These are phyloP conservation scores for Triplophysa rosa DNA, from an alignment of 2,113 vertebrate genomes.

Conservation along the genomic window DNA sequence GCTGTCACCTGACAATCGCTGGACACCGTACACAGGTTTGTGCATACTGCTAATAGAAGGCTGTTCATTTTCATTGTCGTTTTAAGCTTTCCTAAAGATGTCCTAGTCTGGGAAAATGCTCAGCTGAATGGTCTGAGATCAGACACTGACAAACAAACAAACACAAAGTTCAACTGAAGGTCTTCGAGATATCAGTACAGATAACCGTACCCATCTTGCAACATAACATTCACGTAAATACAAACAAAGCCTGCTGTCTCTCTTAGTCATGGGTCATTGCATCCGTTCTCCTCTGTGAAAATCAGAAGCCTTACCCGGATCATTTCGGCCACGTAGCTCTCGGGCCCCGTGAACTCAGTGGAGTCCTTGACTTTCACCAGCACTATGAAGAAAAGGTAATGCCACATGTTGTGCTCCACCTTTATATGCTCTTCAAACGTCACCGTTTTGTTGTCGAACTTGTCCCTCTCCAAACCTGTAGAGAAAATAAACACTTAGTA, in stretches of 20 bases:
- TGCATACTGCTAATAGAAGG: neutral
- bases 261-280: neutral
- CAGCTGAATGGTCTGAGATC: no score
- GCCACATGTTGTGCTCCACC: constrained; percentile 99
- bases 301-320: constrained; percentile 83
- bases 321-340: constrained; percentile 98
- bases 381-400: constrained; percentile 97
- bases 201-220: neutral
- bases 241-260: neutral
- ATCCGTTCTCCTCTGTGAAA: neutral
- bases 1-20: neutral
- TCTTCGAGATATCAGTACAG: neutral
- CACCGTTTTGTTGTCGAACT: constrained; percentile 99
- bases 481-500: constrained; percentile 10
- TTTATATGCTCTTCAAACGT: constrained; percentile 98
- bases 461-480: constrained; percentile 93
- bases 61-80: no score
- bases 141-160: no score
- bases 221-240: neutral
- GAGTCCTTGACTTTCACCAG: constrained; percentile 98
- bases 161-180: neutral
- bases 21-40: neutral
- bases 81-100: neutral
- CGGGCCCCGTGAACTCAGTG: constrained; percentile 96
- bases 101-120: no score